Base-by-base conservation (phyloP, 2,888 invertebrate species). In the Dynastes tityus region DNA sequence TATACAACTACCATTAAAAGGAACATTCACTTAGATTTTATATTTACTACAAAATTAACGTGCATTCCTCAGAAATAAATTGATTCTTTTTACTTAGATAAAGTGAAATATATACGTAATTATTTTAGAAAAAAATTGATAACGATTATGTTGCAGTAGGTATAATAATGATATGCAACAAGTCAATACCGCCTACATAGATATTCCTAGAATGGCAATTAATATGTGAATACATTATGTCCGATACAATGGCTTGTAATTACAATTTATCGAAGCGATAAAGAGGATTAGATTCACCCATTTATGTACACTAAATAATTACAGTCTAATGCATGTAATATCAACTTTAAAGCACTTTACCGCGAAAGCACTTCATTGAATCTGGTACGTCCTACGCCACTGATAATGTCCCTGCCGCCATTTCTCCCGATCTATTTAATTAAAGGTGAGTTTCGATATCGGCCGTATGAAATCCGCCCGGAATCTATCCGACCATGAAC, bases 401-500 rank as follows among this genome's bases (percentile, higher is more conserved):
- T 73, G 73, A 40, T 58, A 73, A 22, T 16, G 58, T 71, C 40
- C n/a, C 58, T 40, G n/a, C 29, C 58, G 32, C 73, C 37, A 75
- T 79, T 71, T 77, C 77, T 37, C 16, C 61, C 65, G 63, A 80
- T 80, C 75, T 77, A 51, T 80, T 79, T 81, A 81, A 81, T 81
- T 81, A 81, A 81, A 80, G 77, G 76, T 73, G 81, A 75, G 67
- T 79, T 63, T 80, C 79, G 79, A 76, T 79, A 78, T 77, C 78
- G 73, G 74, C 65, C 75, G 73, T 61, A 78, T 58, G 58, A 73
- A 73, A 73, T 58, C 58, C 40, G 37, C 68, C 74, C 65, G 61
- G 27, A 77, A 75, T 76, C 76, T 76, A 73, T 40, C 65, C 78
- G 51, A 78, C 67, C 79, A 77, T 77, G 73, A 75, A 80, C 73